Evolutionary conservation across 2,113 vertebrate genomes (phyloP).

Genomic region (Cyprinus carpio): DNA sequence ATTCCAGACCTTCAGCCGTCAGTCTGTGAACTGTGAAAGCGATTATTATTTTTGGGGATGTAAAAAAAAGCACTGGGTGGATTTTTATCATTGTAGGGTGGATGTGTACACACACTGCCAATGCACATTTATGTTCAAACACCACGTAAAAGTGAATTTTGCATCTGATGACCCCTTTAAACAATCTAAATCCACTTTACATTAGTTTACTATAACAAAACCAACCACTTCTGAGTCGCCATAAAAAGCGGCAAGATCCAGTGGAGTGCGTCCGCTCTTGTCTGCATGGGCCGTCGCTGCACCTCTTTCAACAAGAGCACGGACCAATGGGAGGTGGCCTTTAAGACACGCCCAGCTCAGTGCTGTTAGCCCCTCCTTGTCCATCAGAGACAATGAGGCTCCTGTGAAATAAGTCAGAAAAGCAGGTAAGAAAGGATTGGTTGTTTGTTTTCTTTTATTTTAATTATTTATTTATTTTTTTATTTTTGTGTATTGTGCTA

Average conservation of each 20-base stretch:
- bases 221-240: slow-evolving; percentile 96
- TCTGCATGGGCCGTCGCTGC: slow-evolving; percentile 88
- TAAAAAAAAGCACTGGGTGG: too few species aligned
- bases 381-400: slow-evolving; percentile 88
- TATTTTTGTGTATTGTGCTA: background rate
- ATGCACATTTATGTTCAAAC: too few species aligned
- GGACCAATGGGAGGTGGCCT: slow-evolving; percentile 88
- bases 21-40: too few species aligned
- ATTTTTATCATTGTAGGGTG: too few species aligned
- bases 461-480: background rate
- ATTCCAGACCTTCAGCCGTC: too few species aligned
- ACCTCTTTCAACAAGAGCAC: slow-evolving; percentile 86
- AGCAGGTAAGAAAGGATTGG: background rate
- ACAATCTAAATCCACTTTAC: background rate
- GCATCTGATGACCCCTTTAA: background rate
- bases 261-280: slow-evolving; percentile 91
- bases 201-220: slow-evolving; percentile 36
- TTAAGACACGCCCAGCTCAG: slow-evolving; percentile 98
- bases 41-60: too few species aligned
- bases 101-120: too few species aligned
- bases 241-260: slow-evolving; percentile 93
- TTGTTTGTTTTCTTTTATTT: background rate
- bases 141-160: too few species aligned
- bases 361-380: slow-evolving; percentile 92
- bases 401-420: slow-evolving; percentile 69